Evolutionary conservation across 2,113 vertebrate species (phyloP).

Genomic region (Calcarius ornatus): DNA sequence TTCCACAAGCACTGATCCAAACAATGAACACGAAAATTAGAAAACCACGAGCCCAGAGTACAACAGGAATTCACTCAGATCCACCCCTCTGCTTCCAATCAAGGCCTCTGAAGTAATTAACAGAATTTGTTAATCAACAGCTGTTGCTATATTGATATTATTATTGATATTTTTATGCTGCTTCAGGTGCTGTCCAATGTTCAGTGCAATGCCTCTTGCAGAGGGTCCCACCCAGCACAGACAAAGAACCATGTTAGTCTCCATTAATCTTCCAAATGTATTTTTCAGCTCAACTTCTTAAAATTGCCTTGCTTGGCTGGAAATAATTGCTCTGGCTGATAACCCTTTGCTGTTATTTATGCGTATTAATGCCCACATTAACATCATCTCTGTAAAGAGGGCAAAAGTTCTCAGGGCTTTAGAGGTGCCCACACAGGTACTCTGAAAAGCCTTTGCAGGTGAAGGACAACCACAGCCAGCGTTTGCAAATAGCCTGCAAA

Average conservation of each 20-base stretch:
- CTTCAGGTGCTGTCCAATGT: background rate
- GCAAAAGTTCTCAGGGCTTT: background rate
- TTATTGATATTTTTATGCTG: background rate
- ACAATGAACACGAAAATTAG: background rate
- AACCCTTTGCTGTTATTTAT: background rate
- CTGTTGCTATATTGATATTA: background rate
- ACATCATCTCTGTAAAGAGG: background rate
- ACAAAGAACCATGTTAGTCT: background rate
- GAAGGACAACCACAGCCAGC: background rate
- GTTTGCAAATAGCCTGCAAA: background rate
- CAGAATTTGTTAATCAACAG: background rate
- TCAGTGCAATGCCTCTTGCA: fast-evolving
- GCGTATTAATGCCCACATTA: background rate
- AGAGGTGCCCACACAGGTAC: background rate
- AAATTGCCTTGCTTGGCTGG: background rate
- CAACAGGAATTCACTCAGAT: background rate
- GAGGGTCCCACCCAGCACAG: background rate
- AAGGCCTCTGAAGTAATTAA: background rate
- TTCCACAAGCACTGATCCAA: fast-evolving
- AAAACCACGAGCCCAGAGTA: background rate
- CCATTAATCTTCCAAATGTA: background rate
- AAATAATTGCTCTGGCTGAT: background rate
- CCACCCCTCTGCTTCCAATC: background rate
- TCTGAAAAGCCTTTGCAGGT: background rate
- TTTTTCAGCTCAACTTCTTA: background rate